A percentile compares a stretch with the other conserved stretches of the same genome.
phyloP scores from a whole-genome alignment of 2,797 vertebrate species.

The Phalloptychus januarius region DNA sequence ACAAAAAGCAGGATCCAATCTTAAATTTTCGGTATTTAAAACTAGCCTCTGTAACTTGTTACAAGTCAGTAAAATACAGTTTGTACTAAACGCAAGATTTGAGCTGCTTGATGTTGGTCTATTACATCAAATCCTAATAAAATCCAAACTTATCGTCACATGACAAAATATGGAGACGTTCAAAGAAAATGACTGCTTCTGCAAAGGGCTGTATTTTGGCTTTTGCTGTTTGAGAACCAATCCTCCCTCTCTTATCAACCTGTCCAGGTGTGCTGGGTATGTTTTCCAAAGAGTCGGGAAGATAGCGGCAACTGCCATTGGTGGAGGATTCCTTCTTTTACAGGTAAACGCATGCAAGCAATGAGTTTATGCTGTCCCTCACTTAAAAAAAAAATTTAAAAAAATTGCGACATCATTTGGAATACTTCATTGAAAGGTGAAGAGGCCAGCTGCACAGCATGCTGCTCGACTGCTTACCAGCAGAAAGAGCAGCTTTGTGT shows the following conservation, averaged over 20 bases:
- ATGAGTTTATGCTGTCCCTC: background rate
- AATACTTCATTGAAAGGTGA: constrained; percentile 1
- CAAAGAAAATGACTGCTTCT: background rate
- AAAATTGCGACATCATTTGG: background rate
- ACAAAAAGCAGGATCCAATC: background rate
- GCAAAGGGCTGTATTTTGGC: background rate
- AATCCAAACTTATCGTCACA: background rate
- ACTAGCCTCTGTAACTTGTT: background rate
- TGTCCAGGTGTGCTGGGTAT: constrained; percentile 95
- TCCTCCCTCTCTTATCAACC: background rate
- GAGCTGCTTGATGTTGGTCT: too few relatives aligned
- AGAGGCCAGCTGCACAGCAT: constrained; percentile 20
- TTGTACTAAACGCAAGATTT: background rate
- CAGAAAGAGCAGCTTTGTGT: constrained; percentile 34
- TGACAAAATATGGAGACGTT: too few relatives aligned
- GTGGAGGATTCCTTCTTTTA: constrained; percentile 96
- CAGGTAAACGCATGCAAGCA: constrained; percentile 80
- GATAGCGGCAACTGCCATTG: constrained; percentile 95
- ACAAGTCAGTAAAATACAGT: background rate
- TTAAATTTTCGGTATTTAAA: background rate
- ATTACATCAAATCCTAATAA: too few relatives aligned
- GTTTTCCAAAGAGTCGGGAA: constrained; percentile 99
- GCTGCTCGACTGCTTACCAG: constrained; percentile 20
- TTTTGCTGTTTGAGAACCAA: background rate
- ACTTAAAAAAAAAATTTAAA: background rate